Conservation (phyloP, 2,113 vertebrate species). For the Ariopsis seemanni region DNA sequence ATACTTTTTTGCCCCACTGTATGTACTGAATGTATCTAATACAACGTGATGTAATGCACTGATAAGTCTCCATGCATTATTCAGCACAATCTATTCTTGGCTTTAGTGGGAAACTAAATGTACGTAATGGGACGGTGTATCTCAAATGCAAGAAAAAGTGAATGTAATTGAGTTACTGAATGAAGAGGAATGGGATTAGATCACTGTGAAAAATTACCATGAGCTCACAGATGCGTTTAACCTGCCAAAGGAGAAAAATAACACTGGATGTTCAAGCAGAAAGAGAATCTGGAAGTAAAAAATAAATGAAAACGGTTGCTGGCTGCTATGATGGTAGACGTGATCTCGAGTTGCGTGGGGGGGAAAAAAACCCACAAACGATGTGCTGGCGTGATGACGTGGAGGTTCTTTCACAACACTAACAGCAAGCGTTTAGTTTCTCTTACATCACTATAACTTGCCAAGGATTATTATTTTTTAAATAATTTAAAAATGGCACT, state of each 20-base stretch:
- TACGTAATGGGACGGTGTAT: background rate
- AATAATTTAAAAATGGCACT: too few species aligned
- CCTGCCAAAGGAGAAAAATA: background rate
- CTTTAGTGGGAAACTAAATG: background rate
- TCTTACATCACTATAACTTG: too few species aligned
- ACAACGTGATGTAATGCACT: background rate
- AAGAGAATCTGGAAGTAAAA: background rate
- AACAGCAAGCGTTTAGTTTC: too few species aligned
- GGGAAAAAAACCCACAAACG: background rate
- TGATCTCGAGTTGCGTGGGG: background rate
- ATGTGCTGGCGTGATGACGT: too few species aligned
- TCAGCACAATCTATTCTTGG: background rate
- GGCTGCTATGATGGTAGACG: background rate
- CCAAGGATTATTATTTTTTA: too few species aligned
- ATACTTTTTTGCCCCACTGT: background rate
- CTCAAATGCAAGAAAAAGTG: background rate
- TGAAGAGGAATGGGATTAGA: conserved; percentile 12
- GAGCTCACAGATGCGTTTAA: background rate
- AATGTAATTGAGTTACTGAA: background rate
- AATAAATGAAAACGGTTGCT: background rate
- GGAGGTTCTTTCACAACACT: too few species aligned
- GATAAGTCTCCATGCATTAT: background rate
- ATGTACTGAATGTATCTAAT: too few species aligned
- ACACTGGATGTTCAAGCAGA: background rate
- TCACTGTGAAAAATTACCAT: background rate